phyloP scores from a whole-genome alignment of 2,797 vertebrate species.

The Xiphorhynchus erythropygius region DNA sequence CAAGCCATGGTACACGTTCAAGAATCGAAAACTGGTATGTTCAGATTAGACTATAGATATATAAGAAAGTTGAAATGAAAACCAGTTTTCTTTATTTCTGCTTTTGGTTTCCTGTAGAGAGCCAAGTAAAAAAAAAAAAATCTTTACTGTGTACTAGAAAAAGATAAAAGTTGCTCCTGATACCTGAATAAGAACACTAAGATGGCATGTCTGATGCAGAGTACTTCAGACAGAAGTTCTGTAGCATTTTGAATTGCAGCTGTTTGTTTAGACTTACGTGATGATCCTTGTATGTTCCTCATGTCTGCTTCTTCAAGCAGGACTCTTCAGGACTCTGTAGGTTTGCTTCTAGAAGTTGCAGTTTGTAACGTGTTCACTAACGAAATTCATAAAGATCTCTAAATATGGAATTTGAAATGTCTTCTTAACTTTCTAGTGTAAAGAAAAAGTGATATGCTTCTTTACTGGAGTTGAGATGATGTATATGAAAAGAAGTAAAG shows the following conservation, averaged over 20 bases:
- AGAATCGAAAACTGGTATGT: slow-evolving; percentile 86
- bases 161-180: neutral
- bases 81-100: neutral
- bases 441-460: neutral
- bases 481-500: neutral
- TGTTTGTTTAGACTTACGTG: neutral
- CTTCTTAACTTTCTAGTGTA: neutral
- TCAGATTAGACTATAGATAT: neutral
- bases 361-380: neutral
- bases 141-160: neutral
- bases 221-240: neutral
- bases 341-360: neutral
- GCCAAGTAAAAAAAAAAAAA: neutral
- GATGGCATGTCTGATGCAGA: neutral
- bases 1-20: slow-evolving; percentile 88
- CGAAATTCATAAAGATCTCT: neutral
- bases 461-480: neutral
- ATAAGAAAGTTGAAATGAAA: neutral
- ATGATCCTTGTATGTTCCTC: neutral
- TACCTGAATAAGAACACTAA: neutral
- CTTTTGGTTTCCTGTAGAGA: neutral
- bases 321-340: neutral
- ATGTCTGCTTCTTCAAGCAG: neutral
- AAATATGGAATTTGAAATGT: neutral
- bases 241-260: neutral